Base-by-base conservation (phyloP, 2,888 invertebrate species). In the Macaria liturata region DNA sequence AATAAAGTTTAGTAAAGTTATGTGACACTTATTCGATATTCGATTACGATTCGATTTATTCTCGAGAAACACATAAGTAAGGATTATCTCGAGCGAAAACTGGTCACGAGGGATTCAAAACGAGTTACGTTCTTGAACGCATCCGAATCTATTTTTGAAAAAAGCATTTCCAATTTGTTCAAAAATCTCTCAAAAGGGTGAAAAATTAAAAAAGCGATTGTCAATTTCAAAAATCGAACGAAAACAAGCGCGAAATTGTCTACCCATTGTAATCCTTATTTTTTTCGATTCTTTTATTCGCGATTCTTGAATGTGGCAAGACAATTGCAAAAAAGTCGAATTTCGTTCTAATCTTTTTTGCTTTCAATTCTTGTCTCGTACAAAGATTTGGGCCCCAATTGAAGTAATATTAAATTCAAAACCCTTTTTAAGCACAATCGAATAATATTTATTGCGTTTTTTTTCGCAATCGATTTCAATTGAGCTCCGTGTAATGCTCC, bases 361-460 rank as follows among this genome's bases (percentile, higher is more conserved):
- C 76, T 50, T 59, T 50, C 59, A 46, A 46, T 54, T 75, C 80
- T 81, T 81, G 80, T 83, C 78, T 76, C 68, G 61, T 73, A 70
- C 67, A 62, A 67, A 69, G 52, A 52, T 42, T 46, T 59, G 69
- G 62, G 75, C 86, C 88, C 88, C 85, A 86, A 87, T 87, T 78
- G 83, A 75, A 78, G 75, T 77, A 72, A 85, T 85, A 89, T 88
- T 89, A 87, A 85, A 89, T 86, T 87, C 80, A 86, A 86, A 90
- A 86, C 86, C 91, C 91, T 81, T 88, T 37, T 84, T 89, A 89
- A 91, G 83, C 83, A 84, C 88, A 88, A 90, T 89, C 71, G 85
- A 84, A 88, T 84, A 83, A 90, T 91, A 91, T 91, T 91, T 91
- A 91, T 91, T 90, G 88, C 81, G 73, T 80, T 88, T 86, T 88